Base-by-base conservation (phyloP, 2,113 vertebrate species). In the Columbina picui region DNA sequence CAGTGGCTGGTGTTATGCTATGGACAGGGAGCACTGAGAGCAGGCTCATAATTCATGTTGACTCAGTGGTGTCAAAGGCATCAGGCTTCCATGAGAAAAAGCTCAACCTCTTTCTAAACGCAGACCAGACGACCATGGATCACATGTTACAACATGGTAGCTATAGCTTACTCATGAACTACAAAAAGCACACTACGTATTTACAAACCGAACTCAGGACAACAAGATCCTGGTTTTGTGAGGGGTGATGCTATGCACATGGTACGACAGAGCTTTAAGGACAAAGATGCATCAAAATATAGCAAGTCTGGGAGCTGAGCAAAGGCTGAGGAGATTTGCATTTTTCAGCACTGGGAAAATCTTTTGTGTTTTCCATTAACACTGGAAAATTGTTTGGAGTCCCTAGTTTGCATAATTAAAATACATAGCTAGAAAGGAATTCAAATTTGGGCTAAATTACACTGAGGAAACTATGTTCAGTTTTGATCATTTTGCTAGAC, bases 401-500 rank as follows among this genome's bases (percentile, higher is more conserved):
- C 29, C n/a, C 23, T 91, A 53, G 11, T 76, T 80, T 91, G 59
- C 70, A 89, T 76, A 94, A 57, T 95, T 93, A 92, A 95, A 96
- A 75, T 81, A 86, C 64, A 84, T 71, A 87, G 29, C 47, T 75
- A 84, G 77, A 90, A 71, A 96, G 64, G 83, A 97, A 97, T 85
- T 94, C 41, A 93, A 84, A 92, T 95, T 79, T 92, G 84, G 43
- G 34, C 69, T 94, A 95, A 94, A 94, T 94, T 94, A 68, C 88
- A 89, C 73, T 10, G n/a, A 87, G 77, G 56, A 86, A 94, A 84
- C n/a, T 45, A 36, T 20, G 3, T 84, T 81, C 16, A 19, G 53
- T 92, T 97, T 96, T 94, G 32, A 91, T 91, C 18, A 57, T 86
- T 86, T 94, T 94, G 68, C 85, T 92, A 96, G 87, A 96, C 77